Conservation (phyloP, 2,113 vertebrate genomes). For the Chaetura pelagica region DNA sequence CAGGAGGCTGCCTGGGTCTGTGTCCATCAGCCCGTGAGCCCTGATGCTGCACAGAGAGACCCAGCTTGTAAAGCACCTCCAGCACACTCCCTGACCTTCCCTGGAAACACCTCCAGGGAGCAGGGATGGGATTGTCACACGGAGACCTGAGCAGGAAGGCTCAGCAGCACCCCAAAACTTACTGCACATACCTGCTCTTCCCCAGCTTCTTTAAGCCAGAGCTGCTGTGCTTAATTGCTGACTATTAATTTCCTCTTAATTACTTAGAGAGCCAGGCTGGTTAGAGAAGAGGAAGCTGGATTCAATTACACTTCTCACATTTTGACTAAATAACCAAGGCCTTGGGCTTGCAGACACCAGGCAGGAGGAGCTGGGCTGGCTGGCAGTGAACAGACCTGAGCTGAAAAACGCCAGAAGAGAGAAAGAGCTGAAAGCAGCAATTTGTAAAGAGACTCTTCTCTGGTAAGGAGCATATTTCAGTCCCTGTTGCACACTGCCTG, state of each 20-base stretch:
- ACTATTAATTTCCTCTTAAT: not conserved
- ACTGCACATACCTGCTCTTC: no score
- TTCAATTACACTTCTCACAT: not conserved
- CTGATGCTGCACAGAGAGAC: not conserved
- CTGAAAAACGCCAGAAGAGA: not conserved
- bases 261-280: not conserved
- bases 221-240: not conserved
- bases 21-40: not conserved
- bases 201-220: not conserved
- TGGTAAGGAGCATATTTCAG: not conserved
- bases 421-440: not conserved
- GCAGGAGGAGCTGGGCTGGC: not conserved
- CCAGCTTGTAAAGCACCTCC: accelerated
- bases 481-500: accelerated
- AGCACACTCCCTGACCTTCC: not conserved
- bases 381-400: not conserved
- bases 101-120: not conserved
- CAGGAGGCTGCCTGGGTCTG: not conserved
- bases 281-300: not conserved
- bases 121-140: accelerated
- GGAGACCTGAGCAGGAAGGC: no score
- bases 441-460: not conserved
- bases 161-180: not conserved
- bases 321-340: not conserved
- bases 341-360: not conserved